Conservation (phyloP, 64 coral and sea anemone genomes). For the Porites lutea region DNA sequence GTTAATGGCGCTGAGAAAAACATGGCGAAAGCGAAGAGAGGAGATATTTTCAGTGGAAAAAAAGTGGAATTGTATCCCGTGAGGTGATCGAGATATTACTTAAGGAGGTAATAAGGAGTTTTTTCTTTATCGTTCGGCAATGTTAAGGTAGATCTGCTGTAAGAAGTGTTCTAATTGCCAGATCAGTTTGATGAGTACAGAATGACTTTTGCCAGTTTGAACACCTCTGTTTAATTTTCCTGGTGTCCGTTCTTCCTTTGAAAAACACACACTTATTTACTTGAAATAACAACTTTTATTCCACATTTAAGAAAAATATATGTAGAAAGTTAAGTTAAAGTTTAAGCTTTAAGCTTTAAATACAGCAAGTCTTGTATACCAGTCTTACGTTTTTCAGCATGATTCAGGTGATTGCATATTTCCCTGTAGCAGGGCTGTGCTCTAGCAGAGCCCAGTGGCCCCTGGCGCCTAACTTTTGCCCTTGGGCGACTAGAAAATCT, state of each 20-base stretch:
- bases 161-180: too few relatives aligned
- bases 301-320: too few relatives aligned
- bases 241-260: background rate
- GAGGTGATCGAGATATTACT: background rate
- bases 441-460: too few relatives aligned
- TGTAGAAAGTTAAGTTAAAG: too few relatives aligned
- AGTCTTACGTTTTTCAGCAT: too few relatives aligned
- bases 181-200: background rate
- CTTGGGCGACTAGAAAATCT: too few relatives aligned
- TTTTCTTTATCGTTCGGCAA: background rate
- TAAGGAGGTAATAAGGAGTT: background rate
- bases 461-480: too few relatives aligned
- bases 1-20: constrained; percentile 37
- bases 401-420: too few relatives aligned
- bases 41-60: constrained; percentile 21
- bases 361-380: too few relatives aligned
- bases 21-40: constrained; percentile 65
- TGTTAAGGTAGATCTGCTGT: background rate
- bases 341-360: too few relatives aligned
- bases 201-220: constrained; percentile 2
- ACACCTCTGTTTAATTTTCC: background rate
- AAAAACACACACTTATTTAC: background rate
- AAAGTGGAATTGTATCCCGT: constrained; percentile 14
- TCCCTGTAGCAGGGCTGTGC: too few relatives aligned
- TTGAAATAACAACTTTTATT: too few relatives aligned